Base-by-base conservation (phyloP, 1,140 invertebrate genomes). In the Cotesia chilonis region DNA sequence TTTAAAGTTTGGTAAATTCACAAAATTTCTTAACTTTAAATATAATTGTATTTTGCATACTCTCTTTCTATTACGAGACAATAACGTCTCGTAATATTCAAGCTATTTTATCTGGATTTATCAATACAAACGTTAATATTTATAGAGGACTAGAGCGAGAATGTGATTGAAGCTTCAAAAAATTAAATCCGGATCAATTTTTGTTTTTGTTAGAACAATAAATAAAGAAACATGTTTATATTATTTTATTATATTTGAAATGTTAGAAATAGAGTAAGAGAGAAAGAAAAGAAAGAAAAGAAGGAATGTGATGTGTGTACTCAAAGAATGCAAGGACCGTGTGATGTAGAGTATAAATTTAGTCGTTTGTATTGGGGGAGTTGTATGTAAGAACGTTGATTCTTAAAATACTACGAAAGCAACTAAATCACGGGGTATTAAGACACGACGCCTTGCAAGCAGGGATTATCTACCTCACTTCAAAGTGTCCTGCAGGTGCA, bases 371-470 rank as follows among this genome's bases (percentile, higher is more conserved):
- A 20, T 73, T 51, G 68, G 54, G 60, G 67, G 38, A 54, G 64
- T 57, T 35, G 51, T 68, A 73, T 73, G 68, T 70, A 82, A 79
- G 79, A 78, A 79, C 41, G 41, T 47, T 47, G 81, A 85, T 82
- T 86, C 85, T 85, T 85, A 86, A 86, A 86, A 86, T 85, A 85
- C 81, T 84, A 83, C 77, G 79, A 81, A 78, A 85, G 84, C 84
- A 82, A 85, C 85, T 86, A 86, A 86, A 86, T 85, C 85, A 86
- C 82, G 83, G 74, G 80, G 85, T 83, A 83, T 86, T 86, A 86
- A 78, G 79, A 74, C 79, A 77, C 74, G 79, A 76, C 85, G 83
- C 85, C 83, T 80, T 82, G 80, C 80, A 76, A 80, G 81, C 79
- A 79, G 82, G 84, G 84, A 86, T 85, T 86, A 86, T 78, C 80